These are phyloP conservation scores for Stictonetta naevosa DNA, from an alignment of 2,113 vertebrate genomes.

Conservation along the genomic window DNA sequence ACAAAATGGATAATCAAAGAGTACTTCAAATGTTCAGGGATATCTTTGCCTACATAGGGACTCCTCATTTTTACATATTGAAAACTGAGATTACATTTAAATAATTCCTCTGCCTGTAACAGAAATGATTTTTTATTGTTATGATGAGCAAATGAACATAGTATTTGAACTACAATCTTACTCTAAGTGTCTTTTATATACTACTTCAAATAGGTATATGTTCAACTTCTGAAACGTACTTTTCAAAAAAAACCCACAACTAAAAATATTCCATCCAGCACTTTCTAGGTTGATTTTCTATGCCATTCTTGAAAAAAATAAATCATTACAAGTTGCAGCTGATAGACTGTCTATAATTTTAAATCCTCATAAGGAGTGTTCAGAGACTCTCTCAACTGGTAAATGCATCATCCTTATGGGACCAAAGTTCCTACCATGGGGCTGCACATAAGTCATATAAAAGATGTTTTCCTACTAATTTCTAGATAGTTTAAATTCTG, in stretches of 20 bases:
- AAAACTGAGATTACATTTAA: not conserved
- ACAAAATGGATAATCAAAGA: not conserved
- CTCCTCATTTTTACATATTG: not conserved
- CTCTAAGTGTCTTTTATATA: not conserved
- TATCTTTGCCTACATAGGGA: not conserved
- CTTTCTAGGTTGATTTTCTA: not conserved
- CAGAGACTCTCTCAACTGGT: not conserved
- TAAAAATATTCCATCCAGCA: not conserved
- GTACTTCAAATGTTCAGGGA: not conserved
- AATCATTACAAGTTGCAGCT: not conserved
- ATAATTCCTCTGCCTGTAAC: not conserved
- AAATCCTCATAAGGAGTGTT: not conserved
- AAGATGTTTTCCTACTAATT: not conserved
- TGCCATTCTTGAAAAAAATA: not conserved
- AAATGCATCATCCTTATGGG: not conserved
- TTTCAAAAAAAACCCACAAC: not conserved
- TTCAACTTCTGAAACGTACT: not conserved
- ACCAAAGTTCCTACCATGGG: not conserved
- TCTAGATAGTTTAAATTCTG: not conserved
- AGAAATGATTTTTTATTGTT: not conserved
- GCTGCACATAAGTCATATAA: not conserved
- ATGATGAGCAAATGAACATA: not conserved
- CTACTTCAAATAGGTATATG: not conserved
- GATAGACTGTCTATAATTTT: not conserved
- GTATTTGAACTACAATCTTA: not conserved